Percentiles rank a stretch among this genome's conserved stretches.
phyloP scores from a whole-genome alignment of 2,797 vertebrate species.

The Neomorphus geoffroyi region DNA sequence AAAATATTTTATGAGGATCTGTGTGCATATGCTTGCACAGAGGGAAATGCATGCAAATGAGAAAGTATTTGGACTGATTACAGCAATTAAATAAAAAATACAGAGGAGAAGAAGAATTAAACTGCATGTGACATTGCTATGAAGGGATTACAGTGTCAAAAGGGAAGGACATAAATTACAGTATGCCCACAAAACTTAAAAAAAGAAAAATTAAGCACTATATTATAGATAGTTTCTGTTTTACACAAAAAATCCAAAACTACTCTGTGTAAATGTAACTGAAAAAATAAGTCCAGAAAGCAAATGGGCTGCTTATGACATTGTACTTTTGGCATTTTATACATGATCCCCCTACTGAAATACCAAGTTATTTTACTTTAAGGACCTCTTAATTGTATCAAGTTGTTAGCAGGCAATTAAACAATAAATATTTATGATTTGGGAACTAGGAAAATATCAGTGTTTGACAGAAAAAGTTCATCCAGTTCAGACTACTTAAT shows the following conservation, averaged over 20 bases:
- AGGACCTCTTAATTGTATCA: background rate
- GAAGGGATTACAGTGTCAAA: conserved; percentile 27
- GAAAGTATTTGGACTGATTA: conserved; percentile 17
- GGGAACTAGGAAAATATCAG: background rate
- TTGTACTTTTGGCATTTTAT: background rate
- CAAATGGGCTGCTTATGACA: background rate
- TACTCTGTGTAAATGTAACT: background rate
- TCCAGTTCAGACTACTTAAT: background rate
- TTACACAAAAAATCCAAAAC: background rate
- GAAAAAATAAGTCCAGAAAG: background rate
- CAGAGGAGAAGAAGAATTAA: conserved; percentile 29
- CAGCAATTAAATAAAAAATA: conserved; percentile 49
- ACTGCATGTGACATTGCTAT: background rate
- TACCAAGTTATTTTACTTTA: background rate
- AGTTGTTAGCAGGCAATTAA: background rate
- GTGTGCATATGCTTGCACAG: background rate
- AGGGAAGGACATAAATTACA: conserved; percentile 26
- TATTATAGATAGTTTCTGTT: background rate
- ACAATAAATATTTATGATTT: background rate
- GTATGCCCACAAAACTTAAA: background rate
- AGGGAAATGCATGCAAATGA: conserved; percentile 42
- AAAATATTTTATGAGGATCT: conserved; percentile 21
- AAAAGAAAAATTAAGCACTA: background rate
- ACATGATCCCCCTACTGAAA: fast-evolving
- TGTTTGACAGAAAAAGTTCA: background rate